Evolutionary conservation across 2,888 invertebrate genomes (phyloP), one percentile per base, ranked within the genome.

Genomic region (Drosophila antonietae): DNA sequence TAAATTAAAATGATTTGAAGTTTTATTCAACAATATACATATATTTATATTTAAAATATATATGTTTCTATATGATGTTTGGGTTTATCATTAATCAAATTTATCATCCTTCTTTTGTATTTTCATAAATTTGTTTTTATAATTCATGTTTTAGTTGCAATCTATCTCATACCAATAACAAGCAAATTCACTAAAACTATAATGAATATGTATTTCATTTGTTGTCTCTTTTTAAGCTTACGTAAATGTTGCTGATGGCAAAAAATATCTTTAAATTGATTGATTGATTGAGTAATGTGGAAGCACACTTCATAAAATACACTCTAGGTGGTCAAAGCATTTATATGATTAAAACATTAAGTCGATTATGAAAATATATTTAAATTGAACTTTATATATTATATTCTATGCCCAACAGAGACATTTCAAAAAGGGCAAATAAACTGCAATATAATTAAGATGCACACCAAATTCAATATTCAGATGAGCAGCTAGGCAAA

Each of bases 381-480:
- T 35, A 9, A 2, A 0, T 2, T 44, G 46, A 15, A 46, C 23
- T 3, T 47, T 4, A 23, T 4, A 1, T 28, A 4, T 28, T 28
- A 4, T 49, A n/a, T 49, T n/a, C n/a, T 9, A 49, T 10, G 28
- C 15, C n/a, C 28, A 47, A 15, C 2, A n/a, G 9, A 28, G n/a
- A n/a, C 10, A 12, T n/a, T n/a, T 49, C 0, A 33, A 33, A 33
- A 49, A 7, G 10, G 33, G 7, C 33, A 18, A 15, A 12, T 14
- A 33, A 33, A 33, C n/a, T 49, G n/a, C n/a, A 49, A 18, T n/a
- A 14, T 7, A 14, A 15, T 18, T 18, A 2, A 14, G 31, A 55
- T 55, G 23, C 10, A 31, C 31, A 55, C 41, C 14, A 41, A 55
- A 46, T 44, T 6, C 15, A 57, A 23, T 46, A 33, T 44, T 35